Evolutionary conservation across 2,113 vertebrate genomes (phyloP).

Genomic region (Pitta sordida): DNA sequence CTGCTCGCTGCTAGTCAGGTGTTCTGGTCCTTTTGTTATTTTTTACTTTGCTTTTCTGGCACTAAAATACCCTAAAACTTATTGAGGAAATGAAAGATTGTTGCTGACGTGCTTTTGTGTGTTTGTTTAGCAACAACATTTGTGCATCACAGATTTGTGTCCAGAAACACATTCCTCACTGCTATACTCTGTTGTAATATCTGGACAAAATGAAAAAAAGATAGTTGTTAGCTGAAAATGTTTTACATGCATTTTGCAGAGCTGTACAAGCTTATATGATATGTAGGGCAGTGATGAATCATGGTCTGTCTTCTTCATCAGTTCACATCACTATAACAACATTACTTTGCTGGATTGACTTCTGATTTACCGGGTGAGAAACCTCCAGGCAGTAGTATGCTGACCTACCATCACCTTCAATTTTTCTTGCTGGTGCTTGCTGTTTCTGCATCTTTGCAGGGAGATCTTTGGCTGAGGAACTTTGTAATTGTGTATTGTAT

Average conservation of each 20-base stretch:
- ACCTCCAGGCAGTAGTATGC: background rate
- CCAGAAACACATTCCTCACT: background rate
- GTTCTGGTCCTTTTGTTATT: background rate
- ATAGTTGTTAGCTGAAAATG: background rate
- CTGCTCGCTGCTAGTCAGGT: background rate
- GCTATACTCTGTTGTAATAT: background rate
- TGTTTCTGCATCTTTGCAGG: background rate
- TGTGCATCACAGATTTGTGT: background rate
- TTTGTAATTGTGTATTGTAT: background rate
- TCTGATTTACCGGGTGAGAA: slow-evolving; percentile 24
- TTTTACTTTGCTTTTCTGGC: background rate
- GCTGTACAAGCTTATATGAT: background rate
- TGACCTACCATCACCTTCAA: background rate
- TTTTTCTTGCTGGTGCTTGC: background rate
- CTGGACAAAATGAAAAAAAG: background rate
- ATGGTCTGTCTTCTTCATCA: background rate
- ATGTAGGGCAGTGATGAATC: background rate
- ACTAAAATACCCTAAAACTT: background rate
- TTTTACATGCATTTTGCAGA: background rate
- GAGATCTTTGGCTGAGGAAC: background rate
- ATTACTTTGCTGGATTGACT: background rate
- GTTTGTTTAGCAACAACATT: background rate
- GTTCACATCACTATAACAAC: background rate
- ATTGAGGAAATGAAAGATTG: background rate
- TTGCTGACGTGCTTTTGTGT: background rate